phyloP scores from a whole-genome alignment of 2,113 vertebrate species.

The Amphiprion ocellaris region DNA sequence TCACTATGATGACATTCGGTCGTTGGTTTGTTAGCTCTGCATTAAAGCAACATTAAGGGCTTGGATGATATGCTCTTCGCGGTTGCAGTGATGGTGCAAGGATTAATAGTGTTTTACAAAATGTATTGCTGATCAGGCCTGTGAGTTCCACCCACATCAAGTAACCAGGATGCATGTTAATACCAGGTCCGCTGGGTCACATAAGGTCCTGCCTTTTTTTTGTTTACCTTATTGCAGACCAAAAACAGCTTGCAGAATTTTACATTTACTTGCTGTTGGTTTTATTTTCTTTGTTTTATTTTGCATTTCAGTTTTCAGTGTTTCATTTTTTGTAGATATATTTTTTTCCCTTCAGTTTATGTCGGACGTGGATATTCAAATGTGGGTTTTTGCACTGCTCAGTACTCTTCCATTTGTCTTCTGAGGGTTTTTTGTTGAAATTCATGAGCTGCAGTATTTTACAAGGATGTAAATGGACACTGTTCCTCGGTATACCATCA shows the following conservation, averaged over 20 bases:
- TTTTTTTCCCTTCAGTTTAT: constrained; percentile 4
- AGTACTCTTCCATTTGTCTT: constrained; percentile 6
- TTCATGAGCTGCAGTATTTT: constrained; percentile 31
- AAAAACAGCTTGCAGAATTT: background rate
- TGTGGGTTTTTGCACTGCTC: constrained; percentile 22
- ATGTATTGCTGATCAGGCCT: constrained; percentile 10
- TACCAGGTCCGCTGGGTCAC: background rate
- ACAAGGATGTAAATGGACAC: background rate
- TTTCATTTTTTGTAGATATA: constrained; percentile 10
- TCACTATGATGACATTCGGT: background rate
- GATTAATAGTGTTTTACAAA: constrained; percentile 24
- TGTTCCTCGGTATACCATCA: background rate
- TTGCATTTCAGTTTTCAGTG: constrained; percentile 15
- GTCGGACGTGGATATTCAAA: background rate
- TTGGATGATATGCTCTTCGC: background rate
- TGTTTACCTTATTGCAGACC: background rate
- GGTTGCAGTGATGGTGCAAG: constrained; percentile 39
- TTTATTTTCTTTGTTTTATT: constrained; percentile 10
- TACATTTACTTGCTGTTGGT: constrained; percentile 1
- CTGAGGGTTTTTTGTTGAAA: constrained; percentile 47
- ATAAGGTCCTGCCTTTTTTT: background rate
- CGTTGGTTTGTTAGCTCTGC: background rate
- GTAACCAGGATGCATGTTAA: constrained; percentile 10
- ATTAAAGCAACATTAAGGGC: constrained; percentile 26
- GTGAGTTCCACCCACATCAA: constrained; percentile 3